phyloP scores from a whole-genome alignment of 2,113 vertebrate species.

The Eolophus roseicapilla region DNA sequence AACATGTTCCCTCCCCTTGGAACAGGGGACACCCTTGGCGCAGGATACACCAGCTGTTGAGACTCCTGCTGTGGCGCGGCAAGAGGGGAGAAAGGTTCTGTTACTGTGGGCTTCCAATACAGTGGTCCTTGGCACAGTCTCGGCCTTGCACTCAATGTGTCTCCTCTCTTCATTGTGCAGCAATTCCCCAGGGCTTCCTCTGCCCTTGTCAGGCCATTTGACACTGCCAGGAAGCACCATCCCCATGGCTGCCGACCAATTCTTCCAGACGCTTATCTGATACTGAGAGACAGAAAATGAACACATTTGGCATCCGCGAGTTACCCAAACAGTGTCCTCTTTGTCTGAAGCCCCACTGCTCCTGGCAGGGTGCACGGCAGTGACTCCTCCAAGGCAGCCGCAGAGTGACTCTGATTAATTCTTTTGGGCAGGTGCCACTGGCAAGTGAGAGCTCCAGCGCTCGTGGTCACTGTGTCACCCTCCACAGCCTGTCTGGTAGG shows the following conservation, averaged over 20 bases:
- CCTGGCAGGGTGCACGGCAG: background rate
- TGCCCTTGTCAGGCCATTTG: background rate
- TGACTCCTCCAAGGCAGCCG: background rate
- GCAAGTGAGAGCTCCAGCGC: background rate
- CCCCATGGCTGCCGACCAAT: background rate
- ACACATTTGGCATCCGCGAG: background rate
- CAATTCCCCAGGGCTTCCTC: background rate
- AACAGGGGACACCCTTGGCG: background rate
- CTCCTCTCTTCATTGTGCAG: background rate
- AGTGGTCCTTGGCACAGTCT: background rate
- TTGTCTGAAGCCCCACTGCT: background rate
- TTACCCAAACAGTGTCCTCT: background rate
- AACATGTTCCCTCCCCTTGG: background rate
- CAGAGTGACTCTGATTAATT: background rate
- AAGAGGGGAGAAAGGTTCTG: background rate
- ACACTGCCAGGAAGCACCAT: background rate
- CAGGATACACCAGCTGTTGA: background rate
- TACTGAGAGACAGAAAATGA: background rate
- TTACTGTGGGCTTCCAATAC: accelerated
- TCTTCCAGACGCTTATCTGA: background rate
- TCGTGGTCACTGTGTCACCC: background rate
- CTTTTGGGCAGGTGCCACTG: slow-evolving; percentile 23
- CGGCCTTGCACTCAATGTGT: background rate
- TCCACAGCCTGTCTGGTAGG: background rate
- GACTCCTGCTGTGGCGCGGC: background rate